These are phyloP conservation scores for Engraulis encrasicolus DNA, from an alignment of 2,113 vertebrate species.

Conservation along the genomic window DNA sequence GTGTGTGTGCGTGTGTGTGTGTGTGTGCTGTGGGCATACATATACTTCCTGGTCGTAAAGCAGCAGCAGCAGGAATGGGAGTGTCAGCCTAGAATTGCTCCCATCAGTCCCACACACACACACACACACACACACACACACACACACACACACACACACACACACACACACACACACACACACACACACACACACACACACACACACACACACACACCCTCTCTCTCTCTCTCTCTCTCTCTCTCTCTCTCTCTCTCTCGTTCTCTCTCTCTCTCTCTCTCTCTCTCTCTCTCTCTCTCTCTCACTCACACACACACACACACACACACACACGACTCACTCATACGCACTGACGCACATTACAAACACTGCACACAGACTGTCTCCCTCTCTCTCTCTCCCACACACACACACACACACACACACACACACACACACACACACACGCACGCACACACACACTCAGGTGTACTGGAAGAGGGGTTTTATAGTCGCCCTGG, in stretches of 20 bases:
- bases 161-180: too few species aligned
- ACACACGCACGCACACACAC: neutral
- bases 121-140: neutral
- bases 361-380: conserved; percentile 15
- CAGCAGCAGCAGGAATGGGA: neutral
- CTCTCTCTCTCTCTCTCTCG: too few species aligned
- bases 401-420: too few species aligned
- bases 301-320: too few species aligned
- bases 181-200: too few species aligned
- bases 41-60: neutral
- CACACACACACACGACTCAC: neutral
- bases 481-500: conserved; percentile 67
- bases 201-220: too few species aligned
- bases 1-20: neutral
- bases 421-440: neutral
- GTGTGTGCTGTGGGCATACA: too few species aligned
- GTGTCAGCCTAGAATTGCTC: neutral
- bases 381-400: too few species aligned
- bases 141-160: neutral
- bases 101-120: neutral
- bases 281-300: too few species aligned
- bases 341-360: neutral
- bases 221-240: too few species aligned
- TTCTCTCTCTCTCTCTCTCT: too few species aligned
- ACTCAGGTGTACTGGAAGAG: conserved; percentile 18